Evolutionary conservation across 2,797 vertebrate species (phyloP), one percentile per base, ranked within the genome.

Genomic region (Acanthiza pusilla): DNA sequence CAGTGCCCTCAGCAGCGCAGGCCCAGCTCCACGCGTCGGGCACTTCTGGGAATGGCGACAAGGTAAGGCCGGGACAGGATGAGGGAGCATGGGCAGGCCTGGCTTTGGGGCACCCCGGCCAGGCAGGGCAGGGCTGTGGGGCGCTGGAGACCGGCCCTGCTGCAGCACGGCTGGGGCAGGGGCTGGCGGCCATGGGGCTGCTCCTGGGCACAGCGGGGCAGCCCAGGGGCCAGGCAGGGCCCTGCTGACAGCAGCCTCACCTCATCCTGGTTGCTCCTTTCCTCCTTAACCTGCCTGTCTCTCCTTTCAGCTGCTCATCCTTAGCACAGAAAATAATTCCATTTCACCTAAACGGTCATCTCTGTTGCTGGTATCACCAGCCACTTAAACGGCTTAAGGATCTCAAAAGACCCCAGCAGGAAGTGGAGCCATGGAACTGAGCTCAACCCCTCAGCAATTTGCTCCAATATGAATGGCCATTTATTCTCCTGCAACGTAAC

Each of bases 11-110:
- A 63, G 60, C 18, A 13, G 21, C 26, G 36, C 29, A 78, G 29
- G 1, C 0, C 20, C 32, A 50, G 38, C 25, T 30, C 23, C 0
- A 0, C 18, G 9, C 14, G 42, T 3, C 3, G 3, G 38, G 16
- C 13, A 30, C 16, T 11, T 29, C 19, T 16, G 6, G 27, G 19
- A 51, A 48, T 2, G 1, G 16, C 17, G 15, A 34, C 0, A 21
- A 15, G 43, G 13, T 25, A 66, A 17, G 38, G 22, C 26, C 43
- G 48, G 51, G 20, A 11, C 20, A 45, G 11, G 17, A 30, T 11
- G 16, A 13, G 36, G 26, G 15, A 38, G 26, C 7, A 11, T 0
- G 11, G 14, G 11, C 4, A 53, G 21, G 13, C 27, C 47, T 25
- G 38, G 27, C 42, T 10, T 0, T 1, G 29, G 23, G 6, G 32